Base-by-base conservation (phyloP, 1,140 invertebrate genomes). In the Phthorimaea operculella region DNA sequence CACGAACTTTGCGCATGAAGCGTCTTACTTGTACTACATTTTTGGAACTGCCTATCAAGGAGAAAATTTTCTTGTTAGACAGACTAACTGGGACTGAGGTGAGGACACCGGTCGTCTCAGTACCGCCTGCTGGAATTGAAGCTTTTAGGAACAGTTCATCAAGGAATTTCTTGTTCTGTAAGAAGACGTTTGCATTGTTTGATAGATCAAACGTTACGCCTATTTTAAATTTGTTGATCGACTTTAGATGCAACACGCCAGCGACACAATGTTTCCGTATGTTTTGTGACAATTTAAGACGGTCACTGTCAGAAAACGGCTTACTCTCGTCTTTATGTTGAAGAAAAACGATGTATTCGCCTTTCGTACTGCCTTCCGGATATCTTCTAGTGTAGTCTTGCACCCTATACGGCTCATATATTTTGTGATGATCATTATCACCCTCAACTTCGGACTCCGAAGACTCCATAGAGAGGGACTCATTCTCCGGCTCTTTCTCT, bases 1-100 rank as follows among this genome's bases (percentile, higher is more conserved):
- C 18, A 4, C 18, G 16, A 1, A 51, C 39, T 15, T 34, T 7
- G 11, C 55, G n/a, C 55, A 57, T 57, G 18, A 57, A 52, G 1
- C 55, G 36, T 28, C 55, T 42, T 0, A 57, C 55, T 17, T 49
- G 47, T 0, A 57, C 45, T 4, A 57, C 28, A 12, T 57, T 51
- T 16, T 33, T 42, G 6, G 36, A 45, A 42, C 36, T 51, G 3
- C 34, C 55, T n/a, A 57, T 51, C 1, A 45, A 18, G 1, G 49
- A 7, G 33, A 28, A 52, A 14, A 57, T 57, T 45, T 51, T 45
- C 36, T 57, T 51, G 36, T 57, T 57, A n/a, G 49, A 51, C 6
- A 51, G 21, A 9, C 34, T 36, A 4, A 15, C 10, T 6, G 49
- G 34, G 1, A 57, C 49, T n/a, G 54, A 56, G 34, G 48, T 51